phyloP scores from a whole-genome alignment of 2,113 vertebrate genomes.

The Cheilinus undulatus region DNA sequence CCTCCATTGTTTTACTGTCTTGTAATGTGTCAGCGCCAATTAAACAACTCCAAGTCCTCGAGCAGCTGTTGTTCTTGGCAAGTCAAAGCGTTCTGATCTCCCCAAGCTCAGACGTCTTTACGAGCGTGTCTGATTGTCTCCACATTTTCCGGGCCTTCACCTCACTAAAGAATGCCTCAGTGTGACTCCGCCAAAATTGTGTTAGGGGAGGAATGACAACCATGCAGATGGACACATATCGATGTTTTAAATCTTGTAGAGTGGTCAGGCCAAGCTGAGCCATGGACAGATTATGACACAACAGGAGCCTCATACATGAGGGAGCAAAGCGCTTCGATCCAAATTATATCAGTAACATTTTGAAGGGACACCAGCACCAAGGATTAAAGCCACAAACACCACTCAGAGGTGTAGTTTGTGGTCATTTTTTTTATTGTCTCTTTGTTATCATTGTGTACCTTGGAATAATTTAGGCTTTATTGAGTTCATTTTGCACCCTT shows the following conservation, averaged over 20 bases:
- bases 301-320: background rate
- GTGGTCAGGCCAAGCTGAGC: conserved; percentile 12
- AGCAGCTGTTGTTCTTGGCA: conserved; percentile 40
- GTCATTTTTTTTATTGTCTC: background rate
- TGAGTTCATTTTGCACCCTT: too few relatives aligned
- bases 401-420: rapidly evolving
- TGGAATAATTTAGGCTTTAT: too few relatives aligned
- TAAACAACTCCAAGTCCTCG: conserved; percentile 24
- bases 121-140: conserved; percentile 66
- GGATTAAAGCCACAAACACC: too few relatives aligned
- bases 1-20: conserved; percentile 30
- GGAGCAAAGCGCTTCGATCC: background rate
- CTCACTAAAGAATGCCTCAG: conserved; percentile 55
- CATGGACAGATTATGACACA: conserved; percentile 6
- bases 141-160: conserved; percentile 64
- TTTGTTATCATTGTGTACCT: background rate
- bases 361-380: too few relatives aligned
- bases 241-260: conserved; percentile 31
- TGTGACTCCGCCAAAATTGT: conserved; percentile 39
- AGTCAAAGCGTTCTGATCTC: conserved; percentile 33
- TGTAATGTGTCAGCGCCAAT: conserved; percentile 35
- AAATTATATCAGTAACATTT: too few relatives aligned
- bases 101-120: conserved; percentile 36
- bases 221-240: conserved; percentile 39
- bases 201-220: conserved; percentile 57